These are phyloP conservation scores for Drosophila seclusa DNA, from an alignment of 2,888 invertebrate genomes.

Conservation along the genomic window DNA sequence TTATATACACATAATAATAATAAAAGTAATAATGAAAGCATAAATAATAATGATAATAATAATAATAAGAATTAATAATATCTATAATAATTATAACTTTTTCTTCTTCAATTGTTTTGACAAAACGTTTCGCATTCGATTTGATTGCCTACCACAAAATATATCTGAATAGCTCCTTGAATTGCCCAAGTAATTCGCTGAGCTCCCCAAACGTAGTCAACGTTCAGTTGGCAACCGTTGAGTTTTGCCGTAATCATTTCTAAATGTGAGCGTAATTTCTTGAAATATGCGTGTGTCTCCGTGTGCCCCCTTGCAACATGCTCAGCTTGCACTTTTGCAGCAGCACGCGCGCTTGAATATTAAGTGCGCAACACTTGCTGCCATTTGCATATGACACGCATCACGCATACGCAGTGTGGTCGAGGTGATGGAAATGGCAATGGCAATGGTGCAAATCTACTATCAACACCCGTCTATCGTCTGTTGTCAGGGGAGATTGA, in stretches of 20 bases:
- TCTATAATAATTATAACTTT: no score
- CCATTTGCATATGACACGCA: constrained; percentile 63
- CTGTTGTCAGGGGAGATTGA: constrained; percentile 41
- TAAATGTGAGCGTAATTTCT: constrained; percentile 4
- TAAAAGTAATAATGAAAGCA: not conserved
- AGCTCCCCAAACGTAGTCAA: not conserved
- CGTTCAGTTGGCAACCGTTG: not conserved
- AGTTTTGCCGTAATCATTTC: constrained; percentile 1
- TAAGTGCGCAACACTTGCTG: constrained; percentile 46
- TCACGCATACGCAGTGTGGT: constrained; percentile 66
- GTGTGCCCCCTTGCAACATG: not conserved
- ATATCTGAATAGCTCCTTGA: not conserved
- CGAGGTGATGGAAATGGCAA: constrained; percentile 12
- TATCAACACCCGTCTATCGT: not conserved
- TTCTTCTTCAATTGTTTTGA: not conserved
- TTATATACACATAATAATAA: not conserved
- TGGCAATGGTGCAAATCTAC: constrained; percentile 34
- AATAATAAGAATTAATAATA: no score
- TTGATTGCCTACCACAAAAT: not conserved
- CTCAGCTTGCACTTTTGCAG: constrained; percentile 13
- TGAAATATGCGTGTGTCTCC: not conserved
- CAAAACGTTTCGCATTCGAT: not conserved
- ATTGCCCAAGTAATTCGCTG: not conserved
- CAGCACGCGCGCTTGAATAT: not conserved
- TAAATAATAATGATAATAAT: not conserved